Evolutionary conservation across 1,140 invertebrate species (phyloP).

Genomic region (Drosophila miranda): DNA sequence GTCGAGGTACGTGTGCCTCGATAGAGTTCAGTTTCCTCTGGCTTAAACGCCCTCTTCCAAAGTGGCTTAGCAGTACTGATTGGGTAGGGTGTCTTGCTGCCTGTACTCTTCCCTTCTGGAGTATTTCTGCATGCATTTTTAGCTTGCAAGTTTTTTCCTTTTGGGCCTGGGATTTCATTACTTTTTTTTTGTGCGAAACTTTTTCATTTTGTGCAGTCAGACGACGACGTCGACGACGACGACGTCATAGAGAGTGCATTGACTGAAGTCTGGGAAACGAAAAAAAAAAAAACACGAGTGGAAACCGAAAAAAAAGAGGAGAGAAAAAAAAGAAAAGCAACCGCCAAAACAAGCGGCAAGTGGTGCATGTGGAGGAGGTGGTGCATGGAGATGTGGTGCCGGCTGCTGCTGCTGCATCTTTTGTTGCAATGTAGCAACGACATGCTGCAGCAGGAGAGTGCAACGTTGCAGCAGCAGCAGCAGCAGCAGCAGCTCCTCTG

Average conservation of each 20-base stretch:
- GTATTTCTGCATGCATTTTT: conserved; percentile 32
- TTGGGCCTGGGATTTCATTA: conserved; percentile 71
- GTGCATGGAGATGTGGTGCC: conserved; percentile 9
- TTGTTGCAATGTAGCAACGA: conserved; percentile 71
- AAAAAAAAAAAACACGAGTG: conserved; percentile 38
- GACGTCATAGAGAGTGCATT: conserved; percentile 78
- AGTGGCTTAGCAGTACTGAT: too few species aligned
- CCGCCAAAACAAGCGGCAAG: conserved; percentile 27
- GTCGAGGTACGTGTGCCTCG: too few species aligned
- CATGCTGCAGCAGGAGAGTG: conserved; percentile 37
- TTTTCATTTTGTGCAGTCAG: conserved; percentile 80
- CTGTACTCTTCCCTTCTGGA: not conserved
- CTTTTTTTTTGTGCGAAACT: conserved; percentile 64
- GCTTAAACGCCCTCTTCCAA: too few species aligned
- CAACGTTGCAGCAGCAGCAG: not conserved
- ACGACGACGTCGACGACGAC: conserved; percentile 56
- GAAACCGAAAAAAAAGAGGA: conserved; percentile 16
- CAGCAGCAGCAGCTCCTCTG: not conserved
- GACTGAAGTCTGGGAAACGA: conserved; percentile 70
- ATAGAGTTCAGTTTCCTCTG: too few species aligned
- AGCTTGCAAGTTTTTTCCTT: conserved; percentile 69
- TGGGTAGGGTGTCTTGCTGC: conserved; percentile 7
- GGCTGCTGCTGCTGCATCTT: conserved; percentile 57
- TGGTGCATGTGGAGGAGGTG: conserved; percentile 25
- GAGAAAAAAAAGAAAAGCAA: too few species aligned